Percentiles rank a stretch among this genome's conserved stretches.
phyloP scores from a whole-genome alignment of 2,797 vertebrate genomes.

The Discoglossus pictus region DNA sequence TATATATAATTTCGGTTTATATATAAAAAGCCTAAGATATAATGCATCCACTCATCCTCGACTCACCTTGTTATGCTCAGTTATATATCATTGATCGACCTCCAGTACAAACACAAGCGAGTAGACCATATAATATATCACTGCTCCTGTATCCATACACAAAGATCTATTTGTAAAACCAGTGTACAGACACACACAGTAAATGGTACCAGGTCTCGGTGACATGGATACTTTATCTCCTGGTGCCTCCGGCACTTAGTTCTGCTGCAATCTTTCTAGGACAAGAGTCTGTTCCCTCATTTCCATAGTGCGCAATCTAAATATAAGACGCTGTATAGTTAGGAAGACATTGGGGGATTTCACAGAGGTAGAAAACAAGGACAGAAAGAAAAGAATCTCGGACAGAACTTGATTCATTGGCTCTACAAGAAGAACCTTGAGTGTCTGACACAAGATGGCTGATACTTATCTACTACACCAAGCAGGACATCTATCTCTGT shows the following conservation, averaged over 20 bases:
- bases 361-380: slow-evolving; percentile 13
- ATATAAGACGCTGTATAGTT: neutral
- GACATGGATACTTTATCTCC: slow-evolving; percentile 36
- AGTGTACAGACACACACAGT: slow-evolving; percentile 20
- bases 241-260: slow-evolving; percentile 4
- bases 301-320: neutral
- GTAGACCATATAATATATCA: neutral
- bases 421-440: neutral
- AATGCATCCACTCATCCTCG: too few relatives aligned
- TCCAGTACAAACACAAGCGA: neutral
- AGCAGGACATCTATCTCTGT: too few relatives aligned
- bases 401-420: neutral
- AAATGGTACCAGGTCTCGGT: slow-evolving; percentile 12
- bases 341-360: neutral
- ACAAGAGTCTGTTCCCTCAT: neutral
- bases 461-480: too few relatives aligned
- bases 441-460: too few relatives aligned
- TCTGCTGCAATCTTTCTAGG: neutral
- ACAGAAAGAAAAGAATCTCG: neutral
- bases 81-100: neutral
- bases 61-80: slow-evolving; percentile 18
- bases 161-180: slow-evolving; percentile 17
- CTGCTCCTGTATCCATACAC: neutral
- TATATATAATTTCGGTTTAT: too few relatives aligned
- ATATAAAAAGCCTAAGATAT: too few relatives aligned